A percentile compares a stretch with the other conserved stretches of the same genome.
These are phyloP conservation scores for Drosophila testacea DNA, from an alignment of 2,888 invertebrate species.

Conservation along the genomic window DNA sequence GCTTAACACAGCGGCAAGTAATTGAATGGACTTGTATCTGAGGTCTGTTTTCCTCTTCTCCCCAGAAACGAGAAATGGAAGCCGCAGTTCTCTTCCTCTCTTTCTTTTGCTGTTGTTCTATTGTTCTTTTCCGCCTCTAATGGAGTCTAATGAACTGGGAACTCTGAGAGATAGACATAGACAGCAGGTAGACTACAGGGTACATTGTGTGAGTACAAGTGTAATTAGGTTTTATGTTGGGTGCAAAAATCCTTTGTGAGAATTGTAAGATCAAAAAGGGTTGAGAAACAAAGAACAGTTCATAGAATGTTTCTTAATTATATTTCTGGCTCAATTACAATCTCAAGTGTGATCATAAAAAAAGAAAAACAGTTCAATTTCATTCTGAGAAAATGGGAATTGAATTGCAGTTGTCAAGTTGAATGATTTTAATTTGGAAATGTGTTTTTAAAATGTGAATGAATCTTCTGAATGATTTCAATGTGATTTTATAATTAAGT, in stretches of 20 bases:
- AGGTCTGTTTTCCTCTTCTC: neutral
- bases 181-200: conserved; percentile 15
- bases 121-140: conserved; percentile 75
- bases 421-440: neutral
- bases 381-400: neutral
- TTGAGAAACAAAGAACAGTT: conserved; percentile 12
- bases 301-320: conserved; percentile 14
- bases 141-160: conserved; percentile 72
- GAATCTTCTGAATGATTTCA: too few relatives aligned
- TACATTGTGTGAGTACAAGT: conserved; percentile 33
- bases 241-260: conserved; percentile 33
- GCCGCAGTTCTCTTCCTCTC: conserved; percentile 19
- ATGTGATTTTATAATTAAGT: neutral
- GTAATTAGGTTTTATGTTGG: conserved; percentile 54
- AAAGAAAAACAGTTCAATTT: neutral
- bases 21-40: conserved; percentile 55
- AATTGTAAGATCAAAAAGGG: conserved; percentile 2
- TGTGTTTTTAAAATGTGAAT: neutral
- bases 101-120: conserved; percentile 16
- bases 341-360: conserved; percentile 14
- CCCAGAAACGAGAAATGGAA: neutral
- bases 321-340: conserved; percentile 34
- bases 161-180: conserved; percentile 8
- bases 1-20: conserved; percentile 36
- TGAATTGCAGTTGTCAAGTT: neutral